Evolutionary conservation across 2,888 invertebrate genomes (phyloP).

Genomic region (Campaea margaritaria): DNA sequence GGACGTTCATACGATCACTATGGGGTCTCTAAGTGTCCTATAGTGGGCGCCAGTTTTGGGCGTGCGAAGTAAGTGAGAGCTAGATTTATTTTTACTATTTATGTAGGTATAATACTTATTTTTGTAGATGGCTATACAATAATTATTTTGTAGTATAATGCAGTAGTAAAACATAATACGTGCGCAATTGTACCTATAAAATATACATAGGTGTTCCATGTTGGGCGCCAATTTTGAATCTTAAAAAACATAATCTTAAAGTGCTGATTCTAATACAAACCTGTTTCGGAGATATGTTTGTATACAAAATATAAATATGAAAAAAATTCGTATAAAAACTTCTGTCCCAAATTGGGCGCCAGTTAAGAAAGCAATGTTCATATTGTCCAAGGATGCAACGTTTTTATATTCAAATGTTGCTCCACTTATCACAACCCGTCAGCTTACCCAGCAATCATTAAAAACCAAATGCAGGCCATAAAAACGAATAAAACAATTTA

Average conservation of each 20-base stretch:
- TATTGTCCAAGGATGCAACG: not conserved
- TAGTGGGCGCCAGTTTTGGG: conserved; percentile 11
- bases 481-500: conserved; percentile 15
- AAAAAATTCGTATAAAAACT: too few species aligned
- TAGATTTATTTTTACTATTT: not conserved
- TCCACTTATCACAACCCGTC: conserved; percentile 9
- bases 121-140: too few species aligned
- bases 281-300: too few species aligned
- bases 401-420: not conserved
- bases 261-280: too few species aligned
- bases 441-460: conserved; percentile 21
- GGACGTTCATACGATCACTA: conserved; percentile 18
- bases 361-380: not conserved
- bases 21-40: conserved; percentile 6
- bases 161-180: too few species aligned
- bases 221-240: not conserved
- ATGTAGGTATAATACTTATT: too few species aligned
- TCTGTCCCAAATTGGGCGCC: too few species aligned
- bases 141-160: too few species aligned
- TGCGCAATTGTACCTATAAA: not conserved
- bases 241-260: too few species aligned
- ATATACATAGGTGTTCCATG: not conserved
- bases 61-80: not conserved
- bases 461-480: conserved; percentile 16
- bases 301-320: too few species aligned